Conservation (phyloP, 2,888 invertebrate species). For the Netelia fuscicornis region DNA sequence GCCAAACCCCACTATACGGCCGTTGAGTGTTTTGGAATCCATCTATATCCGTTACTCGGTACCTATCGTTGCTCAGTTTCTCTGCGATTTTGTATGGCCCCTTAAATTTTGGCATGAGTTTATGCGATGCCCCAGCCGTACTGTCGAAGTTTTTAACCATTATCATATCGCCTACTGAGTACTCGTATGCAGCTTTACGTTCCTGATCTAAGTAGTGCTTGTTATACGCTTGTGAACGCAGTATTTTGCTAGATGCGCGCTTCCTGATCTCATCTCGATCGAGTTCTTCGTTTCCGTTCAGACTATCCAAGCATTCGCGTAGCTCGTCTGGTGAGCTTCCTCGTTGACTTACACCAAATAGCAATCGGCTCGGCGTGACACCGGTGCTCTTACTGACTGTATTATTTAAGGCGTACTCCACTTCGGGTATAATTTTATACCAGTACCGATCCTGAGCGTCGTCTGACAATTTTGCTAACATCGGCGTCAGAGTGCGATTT, state of each 20-base stretch:
- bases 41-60: slow-evolving; percentile 31
- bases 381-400: slow-evolving; percentile 22
- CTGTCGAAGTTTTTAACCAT: slow-evolving; percentile 37
- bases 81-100: slow-evolving; percentile 34
- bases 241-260: background rate
- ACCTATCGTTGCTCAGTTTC: slow-evolving; percentile 28
- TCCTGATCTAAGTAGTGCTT: background rate
- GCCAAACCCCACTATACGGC: slow-evolving; percentile 35
- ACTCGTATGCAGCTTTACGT: background rate
- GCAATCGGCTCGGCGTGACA: slow-evolving; percentile 27
- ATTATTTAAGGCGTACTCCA: slow-evolving; percentile 43
- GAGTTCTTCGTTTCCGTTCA: background rate
- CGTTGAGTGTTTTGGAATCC: slow-evolving; percentile 35
- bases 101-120: slow-evolving; percentile 23
- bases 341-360: slow-evolving; percentile 39
- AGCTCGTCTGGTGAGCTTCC: slow-evolving; percentile 20
- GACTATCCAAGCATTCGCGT: slow-evolving; percentile 3
- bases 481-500: slow-evolving; percentile 32
- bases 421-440: background rate
- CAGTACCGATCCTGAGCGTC: background rate
- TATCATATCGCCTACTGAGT: background rate
- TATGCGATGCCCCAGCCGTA: slow-evolving; percentile 20
- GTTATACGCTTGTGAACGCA: background rate
- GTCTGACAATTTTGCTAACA: slow-evolving; percentile 49
- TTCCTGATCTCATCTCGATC: slow-evolving; percentile 3